phyloP scores from a whole-genome alignment of 2,113 vertebrate species.

The Megatriorchis doriae region DNA sequence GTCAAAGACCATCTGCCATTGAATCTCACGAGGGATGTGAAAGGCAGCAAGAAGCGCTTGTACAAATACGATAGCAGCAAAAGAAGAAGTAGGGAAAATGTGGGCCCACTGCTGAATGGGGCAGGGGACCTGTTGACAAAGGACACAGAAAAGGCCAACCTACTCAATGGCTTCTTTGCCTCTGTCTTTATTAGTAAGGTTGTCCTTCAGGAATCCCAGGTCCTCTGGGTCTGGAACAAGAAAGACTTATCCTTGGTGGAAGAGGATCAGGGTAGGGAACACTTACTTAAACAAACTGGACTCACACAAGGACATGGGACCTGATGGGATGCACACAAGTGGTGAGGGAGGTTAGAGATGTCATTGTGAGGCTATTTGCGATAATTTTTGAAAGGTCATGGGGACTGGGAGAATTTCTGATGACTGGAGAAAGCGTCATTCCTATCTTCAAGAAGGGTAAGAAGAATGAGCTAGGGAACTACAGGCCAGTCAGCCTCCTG shows the following conservation, averaged over 20 bases:
- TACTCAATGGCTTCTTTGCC: neutral
- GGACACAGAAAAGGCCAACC: neutral
- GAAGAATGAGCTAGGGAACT: neutral
- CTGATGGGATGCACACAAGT: neutral
- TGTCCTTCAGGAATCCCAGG: neutral
- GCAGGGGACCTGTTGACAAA: neutral
- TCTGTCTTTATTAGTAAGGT: neutral
- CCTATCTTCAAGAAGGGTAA: neutral
- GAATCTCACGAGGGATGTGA: neutral
- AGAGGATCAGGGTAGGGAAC: neutral
- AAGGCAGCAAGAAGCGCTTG: neutral
- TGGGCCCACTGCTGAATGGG: neutral
- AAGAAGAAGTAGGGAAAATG: neutral
- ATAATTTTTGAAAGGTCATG: neutral
- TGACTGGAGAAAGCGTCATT: neutral
- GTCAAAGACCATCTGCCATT: accelerated
- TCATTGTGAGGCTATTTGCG: neutral
- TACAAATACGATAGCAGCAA: neutral
- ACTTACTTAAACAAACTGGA: neutral
- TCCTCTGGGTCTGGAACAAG: neutral
- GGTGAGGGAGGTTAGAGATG: neutral
- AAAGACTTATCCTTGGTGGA: neutral
- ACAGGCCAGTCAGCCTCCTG: neutral
- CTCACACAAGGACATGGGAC: neutral
- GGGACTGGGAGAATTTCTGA: neutral